phyloP scores from a whole-genome alignment of 2,888 invertebrate genomes.

The Ceraclea dissimilis region DNA sequence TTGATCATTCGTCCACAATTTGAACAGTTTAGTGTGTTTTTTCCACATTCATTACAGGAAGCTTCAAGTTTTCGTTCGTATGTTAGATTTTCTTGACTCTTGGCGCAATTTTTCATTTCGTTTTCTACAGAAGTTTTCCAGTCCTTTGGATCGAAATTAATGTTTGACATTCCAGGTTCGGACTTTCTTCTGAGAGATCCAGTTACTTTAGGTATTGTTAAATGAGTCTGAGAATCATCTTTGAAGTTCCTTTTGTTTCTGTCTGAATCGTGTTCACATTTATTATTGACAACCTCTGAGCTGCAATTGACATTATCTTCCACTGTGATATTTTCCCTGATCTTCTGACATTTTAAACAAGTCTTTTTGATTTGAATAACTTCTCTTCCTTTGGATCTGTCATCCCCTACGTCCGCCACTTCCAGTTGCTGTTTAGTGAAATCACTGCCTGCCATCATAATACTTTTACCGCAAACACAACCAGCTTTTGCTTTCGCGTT shows the following conservation, averaged over 20 bases:
- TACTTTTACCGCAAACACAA: constrained; percentile 7
- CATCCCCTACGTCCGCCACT: constrained; percentile 25
- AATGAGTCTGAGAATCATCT: constrained; percentile 41
- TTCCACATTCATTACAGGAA: constrained; percentile 15
- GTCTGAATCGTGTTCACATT: constrained; percentile 7
- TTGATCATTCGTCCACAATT: constrained; percentile 12
- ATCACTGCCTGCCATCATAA: constrained; percentile 6
- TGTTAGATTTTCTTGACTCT: constrained; percentile 7
- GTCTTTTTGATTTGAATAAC: constrained; percentile 40
- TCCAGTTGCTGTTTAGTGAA: constrained; percentile 16
- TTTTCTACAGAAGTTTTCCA: constrained; percentile 45
- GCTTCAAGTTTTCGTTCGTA: constrained; percentile 2
- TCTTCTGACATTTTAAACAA: constrained; percentile 45
- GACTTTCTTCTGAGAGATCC: constrained; percentile 66
- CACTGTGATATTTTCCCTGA: constrained; percentile 45
- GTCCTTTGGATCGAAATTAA: constrained; percentile 33
- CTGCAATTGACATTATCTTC: constrained; percentile 12
- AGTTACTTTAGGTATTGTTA: constrained; percentile 32
- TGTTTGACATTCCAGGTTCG: constrained; percentile 56
- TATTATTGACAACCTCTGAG: constrained; percentile 3
- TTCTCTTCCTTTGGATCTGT: constrained; percentile 36
- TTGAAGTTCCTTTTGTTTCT: constrained; percentile 31
- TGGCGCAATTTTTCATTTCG: constrained; percentile 28
- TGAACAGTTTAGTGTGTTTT: constrained; percentile 6
- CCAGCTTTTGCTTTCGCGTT: not conserved